A percentile compares a stretch with the other conserved stretches of the same genome.
Evolutionary conservation across 92 coral and sea anemone species (phyloP).

Genomic region (Isaurus tuberculatus): DNA sequence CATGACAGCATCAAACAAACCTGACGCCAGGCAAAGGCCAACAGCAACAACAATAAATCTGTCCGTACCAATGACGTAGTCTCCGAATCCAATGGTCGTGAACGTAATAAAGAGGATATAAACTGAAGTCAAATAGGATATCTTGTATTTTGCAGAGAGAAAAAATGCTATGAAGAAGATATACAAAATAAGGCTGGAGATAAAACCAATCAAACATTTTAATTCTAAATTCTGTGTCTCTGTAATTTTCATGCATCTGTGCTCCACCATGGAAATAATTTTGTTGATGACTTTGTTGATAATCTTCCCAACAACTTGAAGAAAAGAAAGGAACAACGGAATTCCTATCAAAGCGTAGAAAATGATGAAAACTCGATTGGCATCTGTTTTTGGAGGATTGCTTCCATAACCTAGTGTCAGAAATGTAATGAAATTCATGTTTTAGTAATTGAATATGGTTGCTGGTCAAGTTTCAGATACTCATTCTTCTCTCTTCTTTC

Average conservation of each 20-base stretch:
- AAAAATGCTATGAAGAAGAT: background rate
- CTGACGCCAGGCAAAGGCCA: conserved; percentile 16
- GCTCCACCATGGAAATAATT: conserved; percentile 24
- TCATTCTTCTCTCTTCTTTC: too few species aligned
- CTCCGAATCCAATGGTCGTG: conserved; percentile 27
- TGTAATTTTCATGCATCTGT: conserved; percentile 15
- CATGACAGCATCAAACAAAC: conserved; percentile 4
- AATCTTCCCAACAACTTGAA: conserved; percentile 31
- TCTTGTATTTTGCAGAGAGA: background rate
- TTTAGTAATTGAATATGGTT: too few species aligned
- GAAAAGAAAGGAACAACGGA: conserved; percentile 43
- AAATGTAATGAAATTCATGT: background rate
- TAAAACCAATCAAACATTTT: conserved; percentile 31
- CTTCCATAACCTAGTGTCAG: conserved; percentile 34
- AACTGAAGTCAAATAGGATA: conserved; percentile 14
- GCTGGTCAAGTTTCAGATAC: too few species aligned
- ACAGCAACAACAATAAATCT: background rate
- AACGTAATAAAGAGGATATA: conserved; percentile 20
- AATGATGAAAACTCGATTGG: conserved; percentile 37
- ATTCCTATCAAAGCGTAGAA: conserved; percentile 54
- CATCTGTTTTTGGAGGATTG: conserved; percentile 41
- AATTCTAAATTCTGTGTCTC: conserved; percentile 24
- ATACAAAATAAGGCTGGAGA: background rate
- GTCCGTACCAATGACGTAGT: background rate
- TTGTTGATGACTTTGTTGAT: conserved; percentile 43